These are phyloP conservation scores for Silurus meridionalis DNA, from an alignment of 2,113 vertebrate species.

Conservation along the genomic window DNA sequence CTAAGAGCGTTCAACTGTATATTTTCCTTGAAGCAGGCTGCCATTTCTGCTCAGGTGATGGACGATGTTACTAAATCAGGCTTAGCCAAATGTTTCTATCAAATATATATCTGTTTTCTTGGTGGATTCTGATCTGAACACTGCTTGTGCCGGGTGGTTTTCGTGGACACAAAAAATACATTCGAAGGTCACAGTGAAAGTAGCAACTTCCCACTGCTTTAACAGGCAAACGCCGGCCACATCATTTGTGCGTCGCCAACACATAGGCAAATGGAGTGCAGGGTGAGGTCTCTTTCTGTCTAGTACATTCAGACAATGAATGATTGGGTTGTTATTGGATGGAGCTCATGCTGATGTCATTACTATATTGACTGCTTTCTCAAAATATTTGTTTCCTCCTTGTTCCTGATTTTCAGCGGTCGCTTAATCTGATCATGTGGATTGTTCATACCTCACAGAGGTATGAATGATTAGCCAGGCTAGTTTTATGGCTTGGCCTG, in stretches of 20 bases:
- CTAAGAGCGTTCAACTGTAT: neutral
- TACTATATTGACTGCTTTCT: neutral
- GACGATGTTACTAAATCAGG: neutral
- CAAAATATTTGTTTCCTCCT: neutral
- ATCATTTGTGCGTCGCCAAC: constrained; percentile 42
- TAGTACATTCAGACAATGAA: neutral
- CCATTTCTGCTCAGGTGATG: neutral
- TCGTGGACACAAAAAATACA: constrained; percentile 37
- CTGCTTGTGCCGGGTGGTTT: constrained; percentile 11
- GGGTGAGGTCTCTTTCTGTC: constrained; percentile 7
- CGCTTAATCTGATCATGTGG: constrained; percentile 24
- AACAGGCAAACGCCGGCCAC: constrained; percentile 49
- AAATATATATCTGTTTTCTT: constrained; percentile 10
- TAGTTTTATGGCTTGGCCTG: constrained; percentile 33
- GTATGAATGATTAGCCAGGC: constrained; percentile 34
- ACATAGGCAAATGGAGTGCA: constrained; percentile 37
- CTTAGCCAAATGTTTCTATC: constrained; percentile 23
- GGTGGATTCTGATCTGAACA: constrained; percentile 20
- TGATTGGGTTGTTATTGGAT: neutral
- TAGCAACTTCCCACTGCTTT: constrained; percentile 43
- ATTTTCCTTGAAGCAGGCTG: neutral
- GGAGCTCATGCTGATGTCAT: neutral
- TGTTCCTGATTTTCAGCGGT: neutral
- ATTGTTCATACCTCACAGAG: neutral
- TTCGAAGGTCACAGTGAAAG: constrained; percentile 49